These are phyloP conservation scores for Salvelinus sp. DNA, from an alignment of 2,113 vertebrate species.

Conservation along the genomic window DNA sequence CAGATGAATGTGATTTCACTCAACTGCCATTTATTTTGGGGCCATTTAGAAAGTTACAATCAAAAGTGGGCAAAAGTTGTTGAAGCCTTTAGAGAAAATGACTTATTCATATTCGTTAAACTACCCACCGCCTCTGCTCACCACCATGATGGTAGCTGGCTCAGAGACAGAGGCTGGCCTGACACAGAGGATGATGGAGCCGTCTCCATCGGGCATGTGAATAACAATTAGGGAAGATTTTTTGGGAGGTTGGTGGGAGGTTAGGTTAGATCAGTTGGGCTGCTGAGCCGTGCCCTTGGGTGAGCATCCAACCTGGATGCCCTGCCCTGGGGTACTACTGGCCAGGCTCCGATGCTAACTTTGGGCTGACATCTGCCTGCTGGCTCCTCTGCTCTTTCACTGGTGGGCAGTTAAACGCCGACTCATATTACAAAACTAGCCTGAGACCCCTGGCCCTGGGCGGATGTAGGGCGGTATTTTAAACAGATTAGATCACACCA, in stretches of 20 bases:
- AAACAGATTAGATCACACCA: slow-evolving; percentile 57
- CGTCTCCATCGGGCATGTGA: slow-evolving; percentile 28
- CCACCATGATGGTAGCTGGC: slow-evolving; percentile 5
- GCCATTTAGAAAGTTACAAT: too few relatives aligned
- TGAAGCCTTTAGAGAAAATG: background rate
- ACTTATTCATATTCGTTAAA: background rate
- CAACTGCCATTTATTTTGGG: too few relatives aligned
- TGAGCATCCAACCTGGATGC: slow-evolving; percentile 24
- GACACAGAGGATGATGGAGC: slow-evolving; percentile 19
- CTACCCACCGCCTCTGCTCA: slow-evolving; percentile 41
- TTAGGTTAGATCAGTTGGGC: slow-evolving; percentile 6
- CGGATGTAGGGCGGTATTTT: slow-evolving; percentile 50
- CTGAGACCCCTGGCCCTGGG: slow-evolving; percentile 40
- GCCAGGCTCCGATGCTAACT: slow-evolving; percentile 43
- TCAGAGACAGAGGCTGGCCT: slow-evolving; percentile 24
- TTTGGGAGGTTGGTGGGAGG: slow-evolving; percentile 37
- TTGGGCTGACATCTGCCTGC: slow-evolving; percentile 55
- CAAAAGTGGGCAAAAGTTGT: too few relatives aligned
- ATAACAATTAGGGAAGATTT: slow-evolving; percentile 29
- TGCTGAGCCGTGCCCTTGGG: slow-evolving; percentile 23
- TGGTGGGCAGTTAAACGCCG: slow-evolving; percentile 54
- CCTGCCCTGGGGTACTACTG: slow-evolving; percentile 42
- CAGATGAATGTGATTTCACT: too few relatives aligned
- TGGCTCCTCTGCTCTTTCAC: slow-evolving; percentile 28
- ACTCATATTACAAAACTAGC: slow-evolving; percentile 50